Conservation (phyloP, 2,113 vertebrate species). For the Laticauda colubrina region DNA sequence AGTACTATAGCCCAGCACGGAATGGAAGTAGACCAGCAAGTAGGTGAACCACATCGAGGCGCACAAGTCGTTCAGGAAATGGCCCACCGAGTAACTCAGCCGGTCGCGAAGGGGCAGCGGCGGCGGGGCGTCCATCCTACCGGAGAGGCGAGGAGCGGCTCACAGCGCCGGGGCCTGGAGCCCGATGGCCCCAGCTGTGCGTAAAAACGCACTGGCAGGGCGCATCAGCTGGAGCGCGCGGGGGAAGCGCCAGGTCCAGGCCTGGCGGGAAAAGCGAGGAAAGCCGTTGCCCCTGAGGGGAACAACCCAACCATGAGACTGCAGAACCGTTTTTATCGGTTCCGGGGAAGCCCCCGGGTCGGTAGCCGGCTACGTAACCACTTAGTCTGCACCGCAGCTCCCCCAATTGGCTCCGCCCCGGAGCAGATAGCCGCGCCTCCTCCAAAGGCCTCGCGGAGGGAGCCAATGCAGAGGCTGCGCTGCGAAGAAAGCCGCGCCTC, state of each 20-base stretch:
- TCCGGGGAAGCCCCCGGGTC: not conserved
- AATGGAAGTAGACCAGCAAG: slow-evolving; percentile 83
- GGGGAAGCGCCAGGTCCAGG: not conserved
- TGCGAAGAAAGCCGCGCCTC: not conserved
- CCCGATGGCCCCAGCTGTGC: not conserved
- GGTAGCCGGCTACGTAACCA: not conserved
- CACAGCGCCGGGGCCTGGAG: not conserved
- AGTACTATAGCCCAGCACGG: slow-evolving; percentile 80
- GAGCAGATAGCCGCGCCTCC: not conserved
- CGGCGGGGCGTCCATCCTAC: not conserved
- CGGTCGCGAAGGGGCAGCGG: slow-evolving; percentile 51
- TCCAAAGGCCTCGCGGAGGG: not conserved
- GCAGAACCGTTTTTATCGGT: not conserved
- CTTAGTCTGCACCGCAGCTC: not conserved
- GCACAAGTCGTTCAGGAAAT: slow-evolving; percentile 87
- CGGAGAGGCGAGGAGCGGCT: not conserved
- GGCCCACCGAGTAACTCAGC: slow-evolving; percentile 79
- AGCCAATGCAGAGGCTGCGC: not conserved
- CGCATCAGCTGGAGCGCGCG: not conserved
- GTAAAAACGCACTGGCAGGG: not conserved
- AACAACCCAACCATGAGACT: not conserved
- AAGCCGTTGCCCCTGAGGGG: not conserved
- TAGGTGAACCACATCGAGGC: slow-evolving; percentile 93
- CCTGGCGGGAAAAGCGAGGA: not conserved
- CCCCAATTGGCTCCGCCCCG: not conserved